Percentiles rank a stretch among this genome's conserved stretches.
These are phyloP conservation scores for Eptatretus burgeri DNA, from an alignment of 2,113 vertebrate genomes.

Conservation along the genomic window DNA sequence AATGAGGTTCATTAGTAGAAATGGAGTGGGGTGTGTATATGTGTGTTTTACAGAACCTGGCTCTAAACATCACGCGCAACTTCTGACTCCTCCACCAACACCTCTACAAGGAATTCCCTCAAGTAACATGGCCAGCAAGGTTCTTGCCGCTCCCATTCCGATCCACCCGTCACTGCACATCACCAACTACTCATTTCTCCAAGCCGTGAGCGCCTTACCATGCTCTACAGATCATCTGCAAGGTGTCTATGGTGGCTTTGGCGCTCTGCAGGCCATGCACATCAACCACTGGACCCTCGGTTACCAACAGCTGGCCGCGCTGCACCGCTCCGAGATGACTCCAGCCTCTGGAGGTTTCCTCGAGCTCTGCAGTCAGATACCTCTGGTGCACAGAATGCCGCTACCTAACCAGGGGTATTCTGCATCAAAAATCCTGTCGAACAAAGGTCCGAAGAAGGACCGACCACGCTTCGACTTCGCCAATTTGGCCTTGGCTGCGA, in stretches of 20 bases:
- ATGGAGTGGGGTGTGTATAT: no score
- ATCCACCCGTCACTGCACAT: conserved; percentile 79
- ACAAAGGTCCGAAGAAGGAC: conserved; percentile 1
- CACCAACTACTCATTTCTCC: conserved; percentile 74
- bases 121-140: conserved; percentile 65
- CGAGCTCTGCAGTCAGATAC: neutral
- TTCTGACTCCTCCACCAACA: neutral
- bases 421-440: neutral
- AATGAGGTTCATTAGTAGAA: no score
- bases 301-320: conserved; percentile 20
- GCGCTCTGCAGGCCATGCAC: conserved; percentile 62
- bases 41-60: no score
- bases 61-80: neutral
- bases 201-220: conserved; percentile 60
- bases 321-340: neutral
- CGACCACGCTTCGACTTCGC: conserved; percentile 78
- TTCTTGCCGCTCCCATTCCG: conserved; percentile 62
- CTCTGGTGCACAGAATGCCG: neutral
- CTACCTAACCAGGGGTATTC: neutral
- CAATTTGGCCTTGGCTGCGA: conserved; percentile 68
- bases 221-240: conserved; percentile 60
- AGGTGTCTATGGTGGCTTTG: conserved; percentile 56
- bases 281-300: conserved; percentile 92
- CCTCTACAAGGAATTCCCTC: neutral
- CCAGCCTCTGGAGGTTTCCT: neutral